Conservation (phyloP, 2,888 invertebrate genomes). For the Theristus sp. region DNA sequence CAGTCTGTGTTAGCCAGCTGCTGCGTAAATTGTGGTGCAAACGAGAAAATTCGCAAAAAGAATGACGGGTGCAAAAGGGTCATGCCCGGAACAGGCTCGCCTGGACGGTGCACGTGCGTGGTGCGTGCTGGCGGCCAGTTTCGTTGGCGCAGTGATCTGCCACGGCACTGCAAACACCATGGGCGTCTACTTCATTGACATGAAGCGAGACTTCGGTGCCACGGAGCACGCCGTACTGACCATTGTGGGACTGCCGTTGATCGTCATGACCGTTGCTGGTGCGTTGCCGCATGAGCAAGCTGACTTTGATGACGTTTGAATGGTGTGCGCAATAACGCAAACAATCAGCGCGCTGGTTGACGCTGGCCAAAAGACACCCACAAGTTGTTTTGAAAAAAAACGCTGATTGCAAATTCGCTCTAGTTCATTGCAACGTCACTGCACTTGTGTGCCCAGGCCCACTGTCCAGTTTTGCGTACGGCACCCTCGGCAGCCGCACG, state of each 20-base stretch:
- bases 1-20: too few relatives aligned
- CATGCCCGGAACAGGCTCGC: not conserved
- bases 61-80: not conserved
- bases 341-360: too few relatives aligned
- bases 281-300: too few relatives aligned
- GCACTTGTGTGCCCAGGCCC: too few relatives aligned
- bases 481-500: not conserved
- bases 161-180: not conserved
- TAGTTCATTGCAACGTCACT: too few relatives aligned
- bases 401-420: too few relatives aligned
- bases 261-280: not conserved
- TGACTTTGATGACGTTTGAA: too few relatives aligned
- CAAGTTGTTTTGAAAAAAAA: too few relatives aligned
- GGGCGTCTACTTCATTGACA: not conserved
- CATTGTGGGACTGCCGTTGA: not conserved
- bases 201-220: not conserved
- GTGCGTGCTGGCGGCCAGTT: not conserved
- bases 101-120: not conserved
- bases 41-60: not conserved
- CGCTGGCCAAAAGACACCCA: too few relatives aligned
- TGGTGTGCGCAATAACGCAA: too few relatives aligned
- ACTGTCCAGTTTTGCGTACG: not conserved
- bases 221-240: not conserved
- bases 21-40: too few relatives aligned
- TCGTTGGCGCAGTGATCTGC: not conserved